Conservation (phyloP, 2,888 invertebrate species). For the Baronia brevicornis region DNA sequence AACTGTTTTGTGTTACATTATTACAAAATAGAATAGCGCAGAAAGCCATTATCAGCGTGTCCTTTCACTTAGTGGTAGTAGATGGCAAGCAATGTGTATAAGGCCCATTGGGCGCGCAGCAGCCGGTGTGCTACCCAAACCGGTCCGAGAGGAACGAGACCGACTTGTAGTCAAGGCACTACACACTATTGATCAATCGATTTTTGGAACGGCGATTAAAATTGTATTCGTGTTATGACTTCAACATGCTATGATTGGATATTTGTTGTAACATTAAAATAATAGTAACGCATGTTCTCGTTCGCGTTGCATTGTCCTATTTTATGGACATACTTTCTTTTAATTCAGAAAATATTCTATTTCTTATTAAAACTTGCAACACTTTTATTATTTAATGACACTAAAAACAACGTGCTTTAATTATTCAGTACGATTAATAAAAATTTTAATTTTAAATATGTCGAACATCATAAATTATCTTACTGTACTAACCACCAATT, state of each 20-base stretch:
- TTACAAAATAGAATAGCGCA: constrained; percentile 58
- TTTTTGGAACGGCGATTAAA: constrained; percentile 49
- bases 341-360: too few species aligned
- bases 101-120: constrained; percentile 47
- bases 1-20: constrained; percentile 35
- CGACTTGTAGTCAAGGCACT: constrained; percentile 62
- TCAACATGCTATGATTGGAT: neutral
- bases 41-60: constrained; percentile 66
- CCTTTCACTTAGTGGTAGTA: constrained; percentile 66
- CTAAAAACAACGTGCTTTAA: too few species aligned
- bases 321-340: too few species aligned
- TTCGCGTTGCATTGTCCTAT: too few species aligned
- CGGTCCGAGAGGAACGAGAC: constrained; percentile 65
- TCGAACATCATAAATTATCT: neutral
- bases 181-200: constrained; percentile 69
- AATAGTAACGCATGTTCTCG: neutral
- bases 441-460: neutral
- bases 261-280: neutral
- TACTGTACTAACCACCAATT: too few species aligned
- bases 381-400: too few species aligned
- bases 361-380: too few species aligned
- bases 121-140: constrained; percentile 63
- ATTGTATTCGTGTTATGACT: constrained; percentile 10
- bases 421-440: neutral
- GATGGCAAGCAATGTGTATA: constrained; percentile 32